These are phyloP conservation scores for Sorex fumeus DNA, from an alignment of 2,113 vertebrate genomes.

Conservation along the genomic window DNA sequence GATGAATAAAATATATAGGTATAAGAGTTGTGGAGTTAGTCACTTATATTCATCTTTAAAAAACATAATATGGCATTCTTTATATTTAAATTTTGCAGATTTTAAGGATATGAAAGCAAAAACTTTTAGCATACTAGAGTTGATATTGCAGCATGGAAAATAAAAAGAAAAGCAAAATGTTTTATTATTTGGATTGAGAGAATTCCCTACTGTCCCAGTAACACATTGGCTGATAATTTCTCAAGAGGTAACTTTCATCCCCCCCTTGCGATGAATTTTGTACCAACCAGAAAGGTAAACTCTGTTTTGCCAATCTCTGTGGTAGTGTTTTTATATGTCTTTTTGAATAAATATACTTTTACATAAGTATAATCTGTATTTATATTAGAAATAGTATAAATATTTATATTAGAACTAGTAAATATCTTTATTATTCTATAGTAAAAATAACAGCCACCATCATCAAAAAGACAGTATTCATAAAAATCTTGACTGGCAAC, in stretches of 20 bases:
- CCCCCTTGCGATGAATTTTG: too few relatives aligned
- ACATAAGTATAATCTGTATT: too few relatives aligned
- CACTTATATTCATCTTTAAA: background rate
- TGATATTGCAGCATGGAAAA: too few relatives aligned
- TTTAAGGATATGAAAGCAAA: background rate
- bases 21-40: fast-evolving
- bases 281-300: too few relatives aligned
- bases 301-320: too few relatives aligned
- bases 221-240: background rate
- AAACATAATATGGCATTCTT: background rate
- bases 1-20: fast-evolving
- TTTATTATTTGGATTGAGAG: fast-evolving
- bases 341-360: too few relatives aligned
- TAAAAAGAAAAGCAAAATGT: background rate
- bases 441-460: background rate
- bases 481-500: background rate
- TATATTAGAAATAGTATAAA: too few relatives aligned
- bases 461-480: background rate
- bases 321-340: too few relatives aligned
- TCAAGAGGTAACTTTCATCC: too few relatives aligned
- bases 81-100: background rate
- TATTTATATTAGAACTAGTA: too few relatives aligned
- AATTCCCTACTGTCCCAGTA: fast-evolving
- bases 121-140: too few relatives aligned
- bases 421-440: background rate